Evolutionary conservation across 2,888 invertebrate genomes (phyloP), one percentile per base, ranked within the genome.

Genomic region (Drosophila eohydei): DNA sequence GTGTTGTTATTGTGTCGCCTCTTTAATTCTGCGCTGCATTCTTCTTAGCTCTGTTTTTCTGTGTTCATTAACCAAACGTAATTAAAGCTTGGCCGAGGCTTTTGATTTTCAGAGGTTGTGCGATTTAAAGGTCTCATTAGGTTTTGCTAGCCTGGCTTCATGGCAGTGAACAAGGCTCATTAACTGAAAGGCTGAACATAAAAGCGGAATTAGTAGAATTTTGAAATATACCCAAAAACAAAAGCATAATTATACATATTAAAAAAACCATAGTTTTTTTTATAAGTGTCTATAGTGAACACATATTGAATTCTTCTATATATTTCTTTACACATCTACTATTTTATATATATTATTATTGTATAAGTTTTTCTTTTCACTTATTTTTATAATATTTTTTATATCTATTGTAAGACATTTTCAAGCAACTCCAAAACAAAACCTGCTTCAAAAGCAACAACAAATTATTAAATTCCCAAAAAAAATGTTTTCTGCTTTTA

Each of bases 1-100:
- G 14, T 51, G 32, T 57, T 77, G n/a, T n/a, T 69, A 44, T 8
- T 48, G 32, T 58, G 40, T 55, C 55, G 71, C 54, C 46, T 80
- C 63, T 63, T 68, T 36, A 51, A 51, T 12, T 44, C 21, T n/a
- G 46, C 44, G 14, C 36, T 68, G 69, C 56, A 74, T 61, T 58
- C 46, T 64, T 44, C n/a, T 52, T n/a, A 21, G 38, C 14, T 60
- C 26, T 21, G 21, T 21, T 28, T 14, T 11, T 21, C 44, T 51
- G 28, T 30, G 38, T 36, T 73, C 36, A 69, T 70, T 58, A 56
- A 43, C 32, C 28, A 16, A 51, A 50, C 11, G 12, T 9, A 57
- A 57, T 68, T 56, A 46, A 38, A 72, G 40, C 14, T 52, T 26
- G 12, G 26, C 6, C 38, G 44, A 61, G 78, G 58, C 26, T 44